Conservation (phyloP, 53 echinoderm and acorn worm species). For the Crossaster papposus region DNA sequence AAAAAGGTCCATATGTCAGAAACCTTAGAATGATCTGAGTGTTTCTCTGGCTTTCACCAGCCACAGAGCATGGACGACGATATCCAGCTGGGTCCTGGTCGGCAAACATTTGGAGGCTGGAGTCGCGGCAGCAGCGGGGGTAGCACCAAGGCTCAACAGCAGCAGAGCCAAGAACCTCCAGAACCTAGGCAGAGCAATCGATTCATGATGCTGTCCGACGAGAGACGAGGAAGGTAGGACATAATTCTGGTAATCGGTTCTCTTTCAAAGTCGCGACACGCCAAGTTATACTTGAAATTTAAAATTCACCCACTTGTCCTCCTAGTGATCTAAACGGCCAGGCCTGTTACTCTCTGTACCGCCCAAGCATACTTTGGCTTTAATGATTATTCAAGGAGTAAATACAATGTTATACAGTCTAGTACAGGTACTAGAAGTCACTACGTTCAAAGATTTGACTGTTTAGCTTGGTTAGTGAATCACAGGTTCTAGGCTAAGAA, state of each 20-base stretch:
- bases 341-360: too few species aligned
- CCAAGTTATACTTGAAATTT: too few species aligned
- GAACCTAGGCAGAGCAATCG: slow-evolving; percentile 75
- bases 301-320: too few species aligned
- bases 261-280: too few species aligned
- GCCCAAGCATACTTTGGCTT: too few species aligned
- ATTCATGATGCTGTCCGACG: slow-evolving; percentile 79
- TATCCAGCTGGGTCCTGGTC: slow-evolving; percentile 90
- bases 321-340: too few species aligned
- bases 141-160: slow-evolving; percentile 57
- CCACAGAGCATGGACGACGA: slow-evolving; percentile 79
- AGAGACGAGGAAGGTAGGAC: slow-evolving; percentile 59
- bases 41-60: background rate
- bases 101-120: slow-evolving; percentile 80
- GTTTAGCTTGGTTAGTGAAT: too few species aligned
- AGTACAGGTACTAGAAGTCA: too few species aligned
- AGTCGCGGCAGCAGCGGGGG: slow-evolving; percentile 89
- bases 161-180: slow-evolving; percentile 6
- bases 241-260: background rate
- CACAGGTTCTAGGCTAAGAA: too few species aligned
- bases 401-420: too few species aligned
- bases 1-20: background rate
- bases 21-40: background rate
- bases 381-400: too few species aligned
- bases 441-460: too few species aligned